These are phyloP conservation scores for Ciconia maguari DNA, from an alignment of 2,113 vertebrate genomes.

Conservation along the genomic window DNA sequence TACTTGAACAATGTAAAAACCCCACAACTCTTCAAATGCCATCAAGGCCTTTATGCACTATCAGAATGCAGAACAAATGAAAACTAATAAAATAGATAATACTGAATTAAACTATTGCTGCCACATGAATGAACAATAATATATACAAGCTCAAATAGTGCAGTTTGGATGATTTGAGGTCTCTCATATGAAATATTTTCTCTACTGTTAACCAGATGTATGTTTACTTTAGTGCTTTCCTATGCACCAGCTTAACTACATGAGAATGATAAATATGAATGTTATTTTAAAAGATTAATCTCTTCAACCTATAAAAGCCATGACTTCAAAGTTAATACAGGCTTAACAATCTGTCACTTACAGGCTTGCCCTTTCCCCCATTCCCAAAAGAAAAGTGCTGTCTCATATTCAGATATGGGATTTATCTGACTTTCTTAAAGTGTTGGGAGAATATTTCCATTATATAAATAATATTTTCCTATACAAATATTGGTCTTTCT, in stretches of 20 bases:
- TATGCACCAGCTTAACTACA: background rate
- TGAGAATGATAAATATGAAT: background rate
- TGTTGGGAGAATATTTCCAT: background rate
- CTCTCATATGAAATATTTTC: background rate
- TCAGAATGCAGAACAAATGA: background rate
- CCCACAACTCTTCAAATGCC: background rate
- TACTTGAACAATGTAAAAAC: background rate
- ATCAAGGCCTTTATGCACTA: background rate
- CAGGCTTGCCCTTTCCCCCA: background rate
- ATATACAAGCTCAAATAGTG: background rate
- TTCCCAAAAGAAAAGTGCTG: background rate
- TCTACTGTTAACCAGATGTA: background rate
- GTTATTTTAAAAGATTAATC: conserved; percentile 32
- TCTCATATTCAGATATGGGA: background rate
- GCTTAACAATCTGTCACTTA: background rate
- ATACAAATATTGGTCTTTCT: background rate
- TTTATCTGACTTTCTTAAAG: background rate
- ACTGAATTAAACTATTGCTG: background rate
- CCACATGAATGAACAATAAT: background rate
- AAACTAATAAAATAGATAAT: background rate
- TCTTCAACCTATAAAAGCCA: background rate
- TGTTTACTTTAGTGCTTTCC: background rate
- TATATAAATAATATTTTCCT: background rate
- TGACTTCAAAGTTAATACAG: background rate
- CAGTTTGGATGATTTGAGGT: background rate